Conservation (phyloP, 2,797 vertebrate genomes). For the Choloepus didactylus region DNA sequence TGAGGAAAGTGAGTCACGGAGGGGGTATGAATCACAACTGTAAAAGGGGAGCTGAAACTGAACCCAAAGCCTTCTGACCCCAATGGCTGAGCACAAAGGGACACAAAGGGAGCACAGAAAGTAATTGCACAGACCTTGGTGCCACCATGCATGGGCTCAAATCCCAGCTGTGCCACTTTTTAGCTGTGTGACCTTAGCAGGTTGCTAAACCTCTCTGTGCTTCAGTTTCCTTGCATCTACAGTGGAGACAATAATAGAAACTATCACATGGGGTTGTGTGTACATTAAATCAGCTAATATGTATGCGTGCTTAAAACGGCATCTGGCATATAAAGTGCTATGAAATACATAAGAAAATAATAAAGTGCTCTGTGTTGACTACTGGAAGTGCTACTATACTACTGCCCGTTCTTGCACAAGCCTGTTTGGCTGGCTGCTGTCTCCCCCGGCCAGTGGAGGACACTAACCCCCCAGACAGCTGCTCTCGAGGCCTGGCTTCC, state of each 20-base stretch:
- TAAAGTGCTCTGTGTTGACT: not conserved
- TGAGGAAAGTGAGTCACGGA: not conserved
- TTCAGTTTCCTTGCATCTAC: not conserved
- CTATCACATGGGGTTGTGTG: fast-evolving
- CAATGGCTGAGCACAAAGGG: not conserved
- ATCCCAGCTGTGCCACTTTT: not conserved
- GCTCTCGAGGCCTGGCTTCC: not conserved
- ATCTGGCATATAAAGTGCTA: no score
- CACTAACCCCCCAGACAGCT: not conserved
- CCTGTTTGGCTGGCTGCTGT: not conserved
- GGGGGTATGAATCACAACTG: not conserved
- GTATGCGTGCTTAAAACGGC: not conserved
- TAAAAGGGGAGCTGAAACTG: not conserved
- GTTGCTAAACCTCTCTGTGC: not conserved
- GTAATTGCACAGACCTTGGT: not conserved
- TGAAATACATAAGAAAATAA: no score
- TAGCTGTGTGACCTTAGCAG: not conserved
- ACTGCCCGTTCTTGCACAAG: not conserved
- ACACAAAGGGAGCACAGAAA: not conserved
- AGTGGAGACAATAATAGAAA: not conserved
- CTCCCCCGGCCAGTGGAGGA: not conserved
- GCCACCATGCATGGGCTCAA: not conserved
- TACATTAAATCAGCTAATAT: not conserved
- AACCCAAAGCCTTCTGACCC: not conserved
- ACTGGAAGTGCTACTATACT: fast-evolving